A percentile compares a stretch with the other conserved stretches of the same genome.
Evolutionary conservation across 2,888 invertebrate genomes (phyloP).

Genomic region (Megamerina dolium): DNA sequence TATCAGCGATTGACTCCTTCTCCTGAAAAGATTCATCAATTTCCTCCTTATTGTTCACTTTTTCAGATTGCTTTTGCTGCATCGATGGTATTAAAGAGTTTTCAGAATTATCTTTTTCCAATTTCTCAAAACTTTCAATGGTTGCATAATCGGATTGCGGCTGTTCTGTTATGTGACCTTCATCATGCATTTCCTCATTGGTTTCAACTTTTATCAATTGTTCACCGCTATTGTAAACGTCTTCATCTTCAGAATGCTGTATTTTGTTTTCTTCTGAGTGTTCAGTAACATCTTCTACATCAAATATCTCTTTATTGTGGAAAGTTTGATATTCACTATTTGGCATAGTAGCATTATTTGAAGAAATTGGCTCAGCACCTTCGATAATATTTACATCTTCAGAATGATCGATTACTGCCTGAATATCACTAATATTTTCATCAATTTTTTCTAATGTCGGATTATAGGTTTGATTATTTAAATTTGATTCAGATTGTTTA

Average conservation of each 20-base stretch:
- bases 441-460: no score
- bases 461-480: no score
- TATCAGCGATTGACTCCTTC: slow-evolving; percentile 41
- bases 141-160: background rate
- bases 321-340: no score
- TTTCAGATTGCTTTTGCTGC: background rate
- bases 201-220: no score
- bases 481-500: no score
- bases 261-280: no score
- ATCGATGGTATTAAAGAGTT: background rate
- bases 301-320: no score
- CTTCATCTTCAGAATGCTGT: slow-evolving; percentile 1
- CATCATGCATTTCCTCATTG: slow-evolving; percentile 26
- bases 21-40: slow-evolving; percentile 27
- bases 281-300: no score
- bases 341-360: no score
- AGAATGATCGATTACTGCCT: slow-evolving; percentile 9
- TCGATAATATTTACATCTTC: slow-evolving; percentile 33
- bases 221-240: no score
- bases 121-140: background rate
- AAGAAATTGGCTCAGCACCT: slow-evolving; percentile 22
- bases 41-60: background rate
- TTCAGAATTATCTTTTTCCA: slow-evolving; percentile 3
- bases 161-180: slow-evolving; percentile 8
- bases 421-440: background rate